Conservation (phyloP, 1,140 invertebrate species). For the Gonioctena quinquepunctata region DNA sequence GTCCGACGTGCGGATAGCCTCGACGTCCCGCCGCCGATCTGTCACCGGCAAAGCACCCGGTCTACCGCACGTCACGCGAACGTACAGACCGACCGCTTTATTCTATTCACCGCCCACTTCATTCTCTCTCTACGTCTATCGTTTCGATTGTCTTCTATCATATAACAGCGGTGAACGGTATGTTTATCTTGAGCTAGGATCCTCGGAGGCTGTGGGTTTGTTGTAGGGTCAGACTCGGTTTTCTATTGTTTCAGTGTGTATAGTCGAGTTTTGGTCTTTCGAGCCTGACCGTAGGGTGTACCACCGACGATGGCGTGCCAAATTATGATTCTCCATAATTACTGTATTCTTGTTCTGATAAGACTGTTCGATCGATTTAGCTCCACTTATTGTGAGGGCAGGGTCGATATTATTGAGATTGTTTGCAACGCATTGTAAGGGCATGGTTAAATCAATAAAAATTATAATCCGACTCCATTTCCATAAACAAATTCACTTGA, state of each 20-base stretch:
- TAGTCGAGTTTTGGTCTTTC: too few species aligned
- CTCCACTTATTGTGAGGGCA: too few species aligned
- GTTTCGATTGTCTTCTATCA: background rate
- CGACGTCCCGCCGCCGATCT: slow-evolving; percentile 21
- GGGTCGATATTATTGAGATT: too few species aligned
- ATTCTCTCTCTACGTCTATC: background rate
- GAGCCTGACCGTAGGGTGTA: too few species aligned
- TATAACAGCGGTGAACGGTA: background rate
- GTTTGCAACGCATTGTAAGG: too few species aligned
- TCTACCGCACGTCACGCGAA: slow-evolving; percentile 7
- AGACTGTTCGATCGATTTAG: too few species aligned
- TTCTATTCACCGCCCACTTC: background rate
- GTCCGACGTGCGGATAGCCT: slow-evolving; percentile 17
- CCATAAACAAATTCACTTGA: too few species aligned
- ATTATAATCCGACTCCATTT: too few species aligned
- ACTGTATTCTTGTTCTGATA: too few species aligned
- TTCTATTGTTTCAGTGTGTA: background rate
- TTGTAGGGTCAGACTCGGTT: background rate
- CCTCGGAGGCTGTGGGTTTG: background rate
- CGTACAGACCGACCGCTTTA: background rate
- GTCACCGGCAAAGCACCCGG: slow-evolving; percentile 25
- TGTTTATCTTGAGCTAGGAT: background rate
- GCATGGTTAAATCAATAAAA: too few species aligned
- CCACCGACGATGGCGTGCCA: too few species aligned
- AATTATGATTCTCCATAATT: too few species aligned